Evolutionary conservation across 2,113 vertebrate species (phyloP), one percentile per base, ranked within the genome.

Genomic region (Strix uralensis): DNA sequence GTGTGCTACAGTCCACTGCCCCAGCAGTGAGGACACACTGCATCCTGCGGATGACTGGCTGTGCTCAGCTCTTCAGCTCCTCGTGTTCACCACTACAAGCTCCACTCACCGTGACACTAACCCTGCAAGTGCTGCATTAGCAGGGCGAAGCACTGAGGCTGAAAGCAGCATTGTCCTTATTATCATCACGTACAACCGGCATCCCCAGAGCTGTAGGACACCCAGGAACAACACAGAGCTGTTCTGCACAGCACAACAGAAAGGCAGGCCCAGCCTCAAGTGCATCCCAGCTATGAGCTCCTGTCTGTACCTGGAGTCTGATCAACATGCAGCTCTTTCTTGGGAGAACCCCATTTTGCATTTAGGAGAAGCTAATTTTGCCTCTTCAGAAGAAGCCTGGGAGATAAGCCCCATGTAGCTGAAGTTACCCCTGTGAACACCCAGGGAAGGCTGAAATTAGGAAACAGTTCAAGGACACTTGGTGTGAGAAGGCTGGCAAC

Each of bases 61-160:
- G 44, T 2, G 63, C 77, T 81, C 51, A 27, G 82, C 54, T 47
- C 15, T 16, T 51, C 82, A 27, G 29, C 75, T 49, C 63, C 21
- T 49, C 0, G 0, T 19, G 34, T 72, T 65, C 70, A 34, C 54
- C 11, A 2, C 59, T 7, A 9, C 0, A 0, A 63, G 9, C 26
- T 51, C 72, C 23, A 3, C 62, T 54, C 42, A 11, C 13, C 3
- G 3, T 1, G 10, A 38, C 7, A 49, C 65, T 40, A 18, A 17
- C 11, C 29, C 57, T 63, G 46, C 65, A 30, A 71, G 62, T 0
- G 7, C 57, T 25, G 66, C 6, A 5, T 46, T 9, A 54, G 74
- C 38, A 79, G 42, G n/a, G 34, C 1, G 4, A 67, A 74, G 47
- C 71, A 51, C 74, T 2, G 29, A 82, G 44, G 19, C 62, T 67